Evolutionary conservation across 2,888 invertebrate species (phyloP), one percentile per base, ranked within the genome.

Genomic region (Campopleginae sp.): DNA sequence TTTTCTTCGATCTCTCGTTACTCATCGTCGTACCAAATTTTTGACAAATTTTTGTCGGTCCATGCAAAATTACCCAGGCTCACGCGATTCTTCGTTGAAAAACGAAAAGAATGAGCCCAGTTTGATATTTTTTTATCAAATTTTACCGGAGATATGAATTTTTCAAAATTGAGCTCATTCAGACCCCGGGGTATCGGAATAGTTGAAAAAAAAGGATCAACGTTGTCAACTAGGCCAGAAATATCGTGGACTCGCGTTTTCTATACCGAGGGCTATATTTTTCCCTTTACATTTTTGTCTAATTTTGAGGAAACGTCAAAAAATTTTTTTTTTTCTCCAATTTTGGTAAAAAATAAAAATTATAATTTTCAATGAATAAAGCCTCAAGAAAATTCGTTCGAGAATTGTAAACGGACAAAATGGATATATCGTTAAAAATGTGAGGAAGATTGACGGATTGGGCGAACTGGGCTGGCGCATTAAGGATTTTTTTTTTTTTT

Each of bases 401-500:
- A 51, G 17, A 14, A 42, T 42, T 0, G 8, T 51, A 5, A 17
- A 23, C 17, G 17, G 6, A 17, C 58, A 72, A 27, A 5, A 27
- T 38, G 2, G 10, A 19, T 38, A 19, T 38, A 2, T 65, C 19
- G 44, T 65, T 65, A 38, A 31, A 65, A 17, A n/a, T 4, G n/a
- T 2, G 0, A 33, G 2, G 1, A 7, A 65, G n/a, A 5, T 38
- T 38, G 10, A 65, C 8, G 8, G 27, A 19, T 65, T 70, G n/a
- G 31, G 48, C 7, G 51, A 23, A 2, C 4, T 58, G 27, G 12
- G 10, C 27, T 58, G 23, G 14, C n/a, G 48, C 31, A n/a, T 19
- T n/a, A 27, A 31, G 48, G 46, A 31, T 23, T 8, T 72, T 51
- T 66, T 70, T 33, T 23, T 8, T 72, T 51, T 66, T 70, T 33